phyloP scores from a whole-genome alignment of 2,797 vertebrate genomes.

The Sebastes flavidus region DNA sequence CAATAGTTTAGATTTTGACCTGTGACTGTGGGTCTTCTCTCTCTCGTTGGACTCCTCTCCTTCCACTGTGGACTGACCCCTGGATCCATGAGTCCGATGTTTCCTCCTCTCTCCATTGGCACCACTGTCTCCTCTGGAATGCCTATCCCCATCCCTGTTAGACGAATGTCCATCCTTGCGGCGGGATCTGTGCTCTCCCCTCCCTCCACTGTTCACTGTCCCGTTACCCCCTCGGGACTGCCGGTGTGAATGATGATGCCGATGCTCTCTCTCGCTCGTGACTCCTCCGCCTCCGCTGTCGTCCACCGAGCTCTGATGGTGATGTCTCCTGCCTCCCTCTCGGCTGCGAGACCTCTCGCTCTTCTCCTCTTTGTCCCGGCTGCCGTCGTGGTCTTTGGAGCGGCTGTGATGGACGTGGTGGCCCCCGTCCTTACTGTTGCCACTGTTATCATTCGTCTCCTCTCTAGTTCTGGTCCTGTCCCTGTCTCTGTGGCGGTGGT shows the following conservation, averaged over 20 bases:
- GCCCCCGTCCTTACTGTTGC: slow-evolving; percentile 78
- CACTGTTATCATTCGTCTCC: slow-evolving; percentile 79
- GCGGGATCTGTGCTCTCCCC: slow-evolving; percentile 81
- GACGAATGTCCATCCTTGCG: slow-evolving; percentile 84
- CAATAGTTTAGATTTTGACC: slow-evolving; percentile 64
- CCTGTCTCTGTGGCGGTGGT: slow-evolving; percentile 83
- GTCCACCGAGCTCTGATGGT: slow-evolving; percentile 79
- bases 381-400: slow-evolving; percentile 85
- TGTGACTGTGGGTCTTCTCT: slow-evolving; percentile 79
- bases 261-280: slow-evolving; percentile 82
- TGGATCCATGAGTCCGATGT: slow-evolving; percentile 81
- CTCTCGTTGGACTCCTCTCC: slow-evolving; percentile 77
- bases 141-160: slow-evolving; percentile 80
- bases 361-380: slow-evolving; percentile 71
- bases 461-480: slow-evolving; percentile 73
- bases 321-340: slow-evolving; percentile 79
- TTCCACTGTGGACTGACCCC: slow-evolving; percentile 76
- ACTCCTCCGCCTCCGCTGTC: slow-evolving; percentile 78
- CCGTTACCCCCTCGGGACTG: slow-evolving; percentile 86
- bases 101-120: slow-evolving; percentile 82
- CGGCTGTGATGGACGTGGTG: slow-evolving; percentile 86
- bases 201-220: slow-evolving; percentile 64
- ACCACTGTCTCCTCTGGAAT: slow-evolving; percentile 74
- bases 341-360: slow-evolving; percentile 79
- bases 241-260: slow-evolving; percentile 84